Percentiles rank a stretch among this genome's conserved stretches.
Conservation (phyloP, 1,140 invertebrate genomes). For the Onthophagus taurus region DNA sequence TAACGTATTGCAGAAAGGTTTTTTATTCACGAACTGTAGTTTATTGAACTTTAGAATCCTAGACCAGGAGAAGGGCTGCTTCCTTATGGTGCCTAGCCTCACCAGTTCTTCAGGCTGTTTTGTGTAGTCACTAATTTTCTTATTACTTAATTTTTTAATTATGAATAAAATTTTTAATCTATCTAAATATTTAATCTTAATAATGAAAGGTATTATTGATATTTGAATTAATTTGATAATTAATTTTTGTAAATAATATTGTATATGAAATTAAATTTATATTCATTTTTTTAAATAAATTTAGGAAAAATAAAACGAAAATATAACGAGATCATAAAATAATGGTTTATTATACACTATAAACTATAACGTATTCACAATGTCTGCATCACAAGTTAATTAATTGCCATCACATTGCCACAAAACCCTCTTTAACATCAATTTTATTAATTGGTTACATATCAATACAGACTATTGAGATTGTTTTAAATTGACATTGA, state of each 20-base stretch:
- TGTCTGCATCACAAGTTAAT: too few species aligned
- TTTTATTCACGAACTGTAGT: too few species aligned
- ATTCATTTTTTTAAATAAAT: background rate
- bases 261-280: background rate
- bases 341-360: too few species aligned
- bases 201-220: background rate
- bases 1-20: too few species aligned
- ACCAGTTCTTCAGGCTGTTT: too few species aligned
- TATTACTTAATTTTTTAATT: background rate
- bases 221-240: background rate
- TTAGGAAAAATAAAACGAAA: background rate
- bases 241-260: background rate
- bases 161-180: background rate
- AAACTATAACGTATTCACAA: too few species aligned
- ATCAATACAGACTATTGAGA: background rate
- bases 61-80: too few species aligned
- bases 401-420: too few species aligned
- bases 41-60: too few species aligned
- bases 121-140: background rate
- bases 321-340: background rate
- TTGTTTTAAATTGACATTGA: background rate
- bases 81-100: too few species aligned
- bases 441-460: too few species aligned
- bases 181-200: background rate
- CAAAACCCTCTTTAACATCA: too few species aligned